Base-by-base conservation (phyloP, 2,797 vertebrate species). In the Cuniculus paca region DNA sequence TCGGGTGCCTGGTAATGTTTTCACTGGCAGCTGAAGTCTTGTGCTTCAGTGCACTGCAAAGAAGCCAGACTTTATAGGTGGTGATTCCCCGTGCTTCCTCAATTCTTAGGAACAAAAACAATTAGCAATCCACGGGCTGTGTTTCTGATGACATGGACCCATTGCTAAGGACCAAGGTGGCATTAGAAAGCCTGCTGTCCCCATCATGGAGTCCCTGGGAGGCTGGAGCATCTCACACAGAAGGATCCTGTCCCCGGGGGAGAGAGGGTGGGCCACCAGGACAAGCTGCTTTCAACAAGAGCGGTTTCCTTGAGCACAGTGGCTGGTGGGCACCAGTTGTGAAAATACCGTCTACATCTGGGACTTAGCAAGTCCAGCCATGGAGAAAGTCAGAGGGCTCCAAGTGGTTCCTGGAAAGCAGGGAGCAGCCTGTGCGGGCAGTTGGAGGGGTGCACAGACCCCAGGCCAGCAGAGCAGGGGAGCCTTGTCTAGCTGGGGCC, bases 191-290 rank as follows among this genome's bases (percentile, higher is more conserved):
- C 61, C 61, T 63, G 17, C 14, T 42, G 13, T 20, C 1, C 2
- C 14, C 61, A 8, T 12, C 0, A 42, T 8, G 4, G 7, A n/a
- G 28, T 31, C 6, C 42, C n/a, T 80, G 1, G 31, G 24, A 52
- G 13, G 31, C 34, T n/a, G 39, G 19, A 36, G 39, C 16, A 14
- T 0, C 17, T 17, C 61, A 20, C 48, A 72, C 79, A 85, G 84
- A 78, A 39, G 56, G 45, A 39, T 48, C 50, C 39, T 26, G 9
- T 10, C 36, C 48, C 1, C 42, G n/a, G 42, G 28, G 16, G 1
- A 2, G 7, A 1, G 2, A 24, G 2, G 22, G 45, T 9, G 2
- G 26, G 19, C 19, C 24, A 54, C 14, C 14, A 4, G 0, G 19
- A 28, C 24, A n/a, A 65, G 58, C 2, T 52, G 12, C 36, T 42